Percentiles rank a stretch among this genome's conserved stretches.
phyloP scores from a whole-genome alignment of 2,113 vertebrate species.

The Oenanthe oenanthe region DNA sequence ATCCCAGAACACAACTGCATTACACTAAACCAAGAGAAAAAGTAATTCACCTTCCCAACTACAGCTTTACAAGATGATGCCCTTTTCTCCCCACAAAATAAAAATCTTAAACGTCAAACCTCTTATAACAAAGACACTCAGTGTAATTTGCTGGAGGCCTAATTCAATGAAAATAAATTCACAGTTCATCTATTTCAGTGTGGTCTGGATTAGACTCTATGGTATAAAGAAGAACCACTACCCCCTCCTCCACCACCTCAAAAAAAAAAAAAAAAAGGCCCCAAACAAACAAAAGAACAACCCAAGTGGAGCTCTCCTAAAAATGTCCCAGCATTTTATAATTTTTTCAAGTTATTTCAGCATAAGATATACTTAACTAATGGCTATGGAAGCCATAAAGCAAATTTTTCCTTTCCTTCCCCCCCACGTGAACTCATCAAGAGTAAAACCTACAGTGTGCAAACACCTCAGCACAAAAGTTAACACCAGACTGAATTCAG shows the following conservation, averaged over 20 bases:
- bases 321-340: background rate
- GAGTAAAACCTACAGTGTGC: background rate
- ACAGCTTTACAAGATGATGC: background rate
- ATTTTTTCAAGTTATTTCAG: background rate
- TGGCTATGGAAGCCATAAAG: background rate
- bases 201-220: background rate
- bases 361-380: background rate
- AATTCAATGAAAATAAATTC: background rate
- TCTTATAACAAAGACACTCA: background rate
- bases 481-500: background rate
- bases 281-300: background rate
- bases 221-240: background rate
- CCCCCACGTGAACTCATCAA: background rate
- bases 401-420: rapidly evolving
- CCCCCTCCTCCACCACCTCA: rapidly evolving
- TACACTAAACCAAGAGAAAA: background rate
- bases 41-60: background rate
- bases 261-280: background rate
- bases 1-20: background rate
- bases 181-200: background rate
- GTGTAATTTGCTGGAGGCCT: background rate
- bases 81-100: background rate
- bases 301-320: background rate
- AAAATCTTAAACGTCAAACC: background rate
- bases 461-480: background rate